phyloP scores from a whole-genome alignment of 1,140 invertebrate genomes.

The Holcopasites calliopsidis region DNA sequence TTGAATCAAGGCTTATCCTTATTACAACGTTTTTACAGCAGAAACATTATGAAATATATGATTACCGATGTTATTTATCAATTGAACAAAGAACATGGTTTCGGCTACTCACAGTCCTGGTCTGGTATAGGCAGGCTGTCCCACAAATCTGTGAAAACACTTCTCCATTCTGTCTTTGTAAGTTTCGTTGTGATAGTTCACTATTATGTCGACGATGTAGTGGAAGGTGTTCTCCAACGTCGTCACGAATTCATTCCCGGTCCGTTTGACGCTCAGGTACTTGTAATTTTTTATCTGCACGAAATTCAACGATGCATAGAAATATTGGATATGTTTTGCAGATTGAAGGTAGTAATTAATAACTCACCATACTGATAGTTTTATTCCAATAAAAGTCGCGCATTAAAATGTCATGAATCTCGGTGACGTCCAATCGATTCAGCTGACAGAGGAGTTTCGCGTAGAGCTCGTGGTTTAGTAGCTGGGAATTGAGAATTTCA shows the following conservation, averaged over 20 bases:
- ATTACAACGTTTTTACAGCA: background rate
- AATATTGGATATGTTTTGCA: background rate
- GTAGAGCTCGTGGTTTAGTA: constrained; percentile 65
- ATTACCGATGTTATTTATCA: no score
- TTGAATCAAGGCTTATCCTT: background rate
- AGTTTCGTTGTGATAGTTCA: constrained; percentile 67
- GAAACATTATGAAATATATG: no score
- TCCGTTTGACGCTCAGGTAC: constrained; percentile 61
- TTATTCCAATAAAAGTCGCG: constrained; percentile 73
- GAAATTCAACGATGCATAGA: background rate
- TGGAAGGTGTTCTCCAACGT: constrained; percentile 62
- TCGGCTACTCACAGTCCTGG: constrained; percentile 65
- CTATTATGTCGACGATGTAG: constrained; percentile 68
- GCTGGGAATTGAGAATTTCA: constrained; percentile 72
- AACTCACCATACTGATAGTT: constrained; percentile 68
- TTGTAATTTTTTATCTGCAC: constrained; percentile 66
- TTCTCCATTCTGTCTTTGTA: constrained; percentile 53
- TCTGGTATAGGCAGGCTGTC: constrained; percentile 57
- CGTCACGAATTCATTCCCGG: constrained; percentile 54
- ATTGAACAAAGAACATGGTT: no score
- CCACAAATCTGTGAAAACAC: constrained; percentile 65
- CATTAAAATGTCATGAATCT: constrained; percentile 62
- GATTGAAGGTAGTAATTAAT: no score
- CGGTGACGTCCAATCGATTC: constrained; percentile 56
- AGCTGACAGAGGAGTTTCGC: constrained; percentile 67